Evolutionary conservation across 2,113 vertebrate genomes (phyloP).

Genomic region (Sinocyclocheilus anshuiensis): DNA sequence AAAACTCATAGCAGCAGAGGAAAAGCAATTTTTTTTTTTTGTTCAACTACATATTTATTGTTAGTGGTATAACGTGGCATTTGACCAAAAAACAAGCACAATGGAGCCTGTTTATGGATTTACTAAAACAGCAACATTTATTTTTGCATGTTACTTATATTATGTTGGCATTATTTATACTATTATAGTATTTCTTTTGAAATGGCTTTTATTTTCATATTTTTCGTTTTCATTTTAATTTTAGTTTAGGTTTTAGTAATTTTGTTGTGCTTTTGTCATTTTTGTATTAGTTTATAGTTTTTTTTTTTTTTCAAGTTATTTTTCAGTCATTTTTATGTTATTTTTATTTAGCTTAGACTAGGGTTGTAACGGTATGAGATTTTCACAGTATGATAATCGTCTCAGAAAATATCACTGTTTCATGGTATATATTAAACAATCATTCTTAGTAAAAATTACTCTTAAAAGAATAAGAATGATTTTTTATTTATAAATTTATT

Average conservation of each 20-base stretch:
- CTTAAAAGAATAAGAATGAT: too few species aligned
- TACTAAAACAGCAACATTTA: background rate
- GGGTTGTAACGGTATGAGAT: too few species aligned
- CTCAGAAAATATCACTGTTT: too few species aligned
- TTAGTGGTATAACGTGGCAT: background rate
- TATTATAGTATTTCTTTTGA: background rate
- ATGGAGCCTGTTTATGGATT: background rate
- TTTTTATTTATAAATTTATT: too few species aligned
- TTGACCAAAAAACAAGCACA: background rate
- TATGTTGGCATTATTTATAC: background rate
- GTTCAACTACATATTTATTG: background rate
- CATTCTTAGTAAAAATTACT: too few species aligned
- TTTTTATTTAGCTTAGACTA: background rate
- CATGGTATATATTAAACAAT: too few species aligned
- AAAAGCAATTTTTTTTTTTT: background rate
- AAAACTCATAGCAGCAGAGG: conserved; percentile 1
- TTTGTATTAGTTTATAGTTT: background rate
- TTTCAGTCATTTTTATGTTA: too few species aligned
- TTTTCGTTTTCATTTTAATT: background rate
- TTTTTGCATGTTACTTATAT: background rate
- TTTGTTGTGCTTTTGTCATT: background rate
- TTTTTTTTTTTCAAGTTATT: background rate
- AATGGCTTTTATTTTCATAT: background rate
- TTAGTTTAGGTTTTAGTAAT: background rate
- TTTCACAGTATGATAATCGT: too few species aligned